Percentiles rank a stretch among this genome's conserved stretches.
These are phyloP conservation scores for Rhinichthys klamathensis DNA, from an alignment of 2,113 vertebrate genomes.

Conservation along the genomic window DNA sequence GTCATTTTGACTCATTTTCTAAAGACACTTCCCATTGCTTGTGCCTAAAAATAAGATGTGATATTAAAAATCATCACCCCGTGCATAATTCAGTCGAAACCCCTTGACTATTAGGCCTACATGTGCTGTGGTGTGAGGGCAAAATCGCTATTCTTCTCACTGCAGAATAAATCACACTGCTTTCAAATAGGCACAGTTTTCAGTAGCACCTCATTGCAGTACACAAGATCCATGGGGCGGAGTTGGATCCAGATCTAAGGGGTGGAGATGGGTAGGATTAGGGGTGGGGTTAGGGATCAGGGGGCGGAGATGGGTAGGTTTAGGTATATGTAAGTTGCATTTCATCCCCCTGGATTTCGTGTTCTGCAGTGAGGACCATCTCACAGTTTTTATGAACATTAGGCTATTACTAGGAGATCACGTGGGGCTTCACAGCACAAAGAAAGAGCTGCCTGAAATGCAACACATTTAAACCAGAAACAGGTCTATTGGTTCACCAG, in stretches of 20 bases:
- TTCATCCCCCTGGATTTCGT: too few relatives aligned
- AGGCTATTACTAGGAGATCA: conserved; percentile 3
- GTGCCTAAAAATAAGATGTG: conserved; percentile 24
- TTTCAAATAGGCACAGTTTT: conserved; percentile 9
- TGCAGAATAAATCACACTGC: conserved; percentile 4
- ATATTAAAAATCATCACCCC: conserved; percentile 38
- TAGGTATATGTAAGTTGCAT: too few relatives aligned
- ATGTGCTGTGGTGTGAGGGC: neutral
- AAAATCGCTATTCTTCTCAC: neutral
- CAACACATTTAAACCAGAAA: conserved; percentile 8
- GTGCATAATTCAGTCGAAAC: conserved; percentile 21
- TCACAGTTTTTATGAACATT: neutral
- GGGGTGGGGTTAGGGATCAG: too few relatives aligned
- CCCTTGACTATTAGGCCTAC: conserved; percentile 17
- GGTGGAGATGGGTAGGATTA: too few relatives aligned
- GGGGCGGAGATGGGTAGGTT: too few relatives aligned
- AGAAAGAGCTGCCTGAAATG: conserved; percentile 1
- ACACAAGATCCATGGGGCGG: too few relatives aligned
- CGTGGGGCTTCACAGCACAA: conserved; percentile 1
- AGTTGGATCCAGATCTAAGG: too few relatives aligned
- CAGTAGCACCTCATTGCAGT: too few relatives aligned
- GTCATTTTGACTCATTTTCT: neutral
- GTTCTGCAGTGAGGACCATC: too few relatives aligned
- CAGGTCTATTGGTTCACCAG: neutral
- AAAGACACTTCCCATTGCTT: neutral